Percentiles rank a stretch among this genome's conserved stretches.
Evolutionary conservation across 2,888 invertebrate species (phyloP).

Genomic region (Xestia rhomboidea): DNA sequence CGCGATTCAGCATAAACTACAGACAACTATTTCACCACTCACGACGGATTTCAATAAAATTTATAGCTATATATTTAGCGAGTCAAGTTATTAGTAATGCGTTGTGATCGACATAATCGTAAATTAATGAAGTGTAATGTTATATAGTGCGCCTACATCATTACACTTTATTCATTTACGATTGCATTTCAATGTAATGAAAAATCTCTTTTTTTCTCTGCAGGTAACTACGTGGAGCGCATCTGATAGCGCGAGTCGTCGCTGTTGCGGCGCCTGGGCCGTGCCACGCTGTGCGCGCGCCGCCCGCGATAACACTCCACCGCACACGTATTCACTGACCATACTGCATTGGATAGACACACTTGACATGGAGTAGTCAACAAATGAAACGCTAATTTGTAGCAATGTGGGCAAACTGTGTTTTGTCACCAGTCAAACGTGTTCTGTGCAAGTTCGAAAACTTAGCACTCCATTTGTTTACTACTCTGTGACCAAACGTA

Average conservation of each 20-base stretch:
- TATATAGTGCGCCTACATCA: too few species aligned
- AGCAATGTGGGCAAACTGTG: background rate
- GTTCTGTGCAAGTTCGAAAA: constrained; percentile 25
- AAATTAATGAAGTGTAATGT: too few species aligned
- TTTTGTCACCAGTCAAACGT: constrained; percentile 11
- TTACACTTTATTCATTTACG: background rate
- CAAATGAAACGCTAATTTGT: constrained; percentile 38
- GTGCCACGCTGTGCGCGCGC: constrained; percentile 83
- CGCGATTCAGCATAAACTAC: background rate
- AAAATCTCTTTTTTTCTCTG: background rate
- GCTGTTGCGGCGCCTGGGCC: constrained; percentile 86
- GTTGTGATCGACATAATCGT: too few species aligned
- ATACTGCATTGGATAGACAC: constrained; percentile 35
- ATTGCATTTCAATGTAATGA: background rate
- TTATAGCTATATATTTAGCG: background rate
- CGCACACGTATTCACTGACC: constrained; percentile 30
- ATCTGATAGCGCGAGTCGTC: constrained; percentile 89
- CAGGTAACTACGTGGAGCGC: constrained; percentile 94
- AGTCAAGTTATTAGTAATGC: too few species aligned
- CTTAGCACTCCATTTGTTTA: constrained; percentile 38
- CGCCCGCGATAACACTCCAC: constrained; percentile 67
- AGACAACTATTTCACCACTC: too few species aligned
- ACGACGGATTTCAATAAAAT: background rate
- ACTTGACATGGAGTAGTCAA: constrained; percentile 10
- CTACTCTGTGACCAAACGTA: constrained; percentile 40